Base-by-base conservation (phyloP, 2,113 vertebrate species). In the Sinocyclocheilus anshuiensis region DNA sequence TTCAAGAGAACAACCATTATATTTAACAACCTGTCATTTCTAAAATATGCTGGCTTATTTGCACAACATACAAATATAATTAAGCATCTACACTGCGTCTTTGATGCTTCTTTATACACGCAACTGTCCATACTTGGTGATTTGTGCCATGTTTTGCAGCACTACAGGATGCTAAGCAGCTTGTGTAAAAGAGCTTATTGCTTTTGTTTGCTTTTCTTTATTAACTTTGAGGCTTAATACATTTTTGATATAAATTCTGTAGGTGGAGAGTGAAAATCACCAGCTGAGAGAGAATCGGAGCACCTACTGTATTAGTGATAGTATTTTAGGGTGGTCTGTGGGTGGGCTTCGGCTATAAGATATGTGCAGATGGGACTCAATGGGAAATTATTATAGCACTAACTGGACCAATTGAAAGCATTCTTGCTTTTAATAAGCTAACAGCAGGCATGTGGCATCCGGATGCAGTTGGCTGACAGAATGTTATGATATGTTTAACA, bases 301-400 rank as follows among this genome's bases (percentile, higher is more conserved):
- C 6, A 4, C 80, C 42, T 50, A 69, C 29, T 11, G 45, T 53
- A 82, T 29, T 13, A 53, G 24, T 22, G 16, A 65, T 74, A 42
- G 72, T 74, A 59, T 84, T 84, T 74, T 16, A 53, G 48, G 29
- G 10, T 77, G 74, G 11, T 78, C 77, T 26, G 48, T 69, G n/a
- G 26, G 36, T 78, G 61, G 61, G 3, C 15, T 42, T 76, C 55
- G 10, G 6, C 15, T 82, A 59, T 57, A 72, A 63, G 77, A 55
- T 75, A 16, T 45, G 55, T 22, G 22, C 87, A 88, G 81, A 84
- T 86, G 77, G 84, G 39, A 59, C 86, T 71, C 81, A 42, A 82
- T 75, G 53, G 61, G 42, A 69, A 42, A 42, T 57, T 20, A 53
- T 88, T 69, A 72, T 36, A 74, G n/a, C 63, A 16, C 75, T 89